Evolutionary conservation across 2,797 vertebrate species (phyloP).

Genomic region (Mustela erminea): DNA sequence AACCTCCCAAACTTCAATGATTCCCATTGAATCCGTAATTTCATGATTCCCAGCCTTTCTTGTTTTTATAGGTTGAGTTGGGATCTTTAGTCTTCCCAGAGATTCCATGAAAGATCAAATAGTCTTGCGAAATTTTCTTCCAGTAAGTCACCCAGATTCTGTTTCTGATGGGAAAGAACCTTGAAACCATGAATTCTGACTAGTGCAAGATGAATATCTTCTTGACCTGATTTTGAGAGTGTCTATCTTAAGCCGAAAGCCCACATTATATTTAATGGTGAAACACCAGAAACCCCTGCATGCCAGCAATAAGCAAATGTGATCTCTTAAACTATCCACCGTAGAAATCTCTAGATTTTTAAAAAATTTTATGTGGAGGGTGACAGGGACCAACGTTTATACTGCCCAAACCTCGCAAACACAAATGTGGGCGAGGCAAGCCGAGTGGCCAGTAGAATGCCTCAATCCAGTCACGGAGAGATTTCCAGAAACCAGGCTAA

Average conservation of each 20-base stretch:
- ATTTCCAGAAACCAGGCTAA: not conserved
- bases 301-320: not conserved
- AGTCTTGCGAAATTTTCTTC: not conserved
- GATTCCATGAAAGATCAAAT: not conserved
- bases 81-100: not conserved
- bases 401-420: not conserved
- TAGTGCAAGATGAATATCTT: not conserved
- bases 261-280: not conserved
- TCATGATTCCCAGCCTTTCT: not conserved
- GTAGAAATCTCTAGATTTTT: not conserved
- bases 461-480: not conserved
- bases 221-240: not conserved
- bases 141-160: conserved; percentile 5
- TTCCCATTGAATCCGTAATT: not conserved
- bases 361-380: not conserved
- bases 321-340: not conserved
- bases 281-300: not conserved
- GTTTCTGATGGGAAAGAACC: not conserved
- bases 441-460: not conserved
- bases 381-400: not conserved
- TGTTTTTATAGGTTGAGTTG: not conserved
- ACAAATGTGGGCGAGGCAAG: not conserved
- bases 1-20: not conserved
- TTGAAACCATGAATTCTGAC: conserved; percentile 14
- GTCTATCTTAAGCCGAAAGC: not conserved